Evolutionary conservation across 2,888 invertebrate genomes (phyloP).

Genomic region (Eupithecia subumbrata): DNA sequence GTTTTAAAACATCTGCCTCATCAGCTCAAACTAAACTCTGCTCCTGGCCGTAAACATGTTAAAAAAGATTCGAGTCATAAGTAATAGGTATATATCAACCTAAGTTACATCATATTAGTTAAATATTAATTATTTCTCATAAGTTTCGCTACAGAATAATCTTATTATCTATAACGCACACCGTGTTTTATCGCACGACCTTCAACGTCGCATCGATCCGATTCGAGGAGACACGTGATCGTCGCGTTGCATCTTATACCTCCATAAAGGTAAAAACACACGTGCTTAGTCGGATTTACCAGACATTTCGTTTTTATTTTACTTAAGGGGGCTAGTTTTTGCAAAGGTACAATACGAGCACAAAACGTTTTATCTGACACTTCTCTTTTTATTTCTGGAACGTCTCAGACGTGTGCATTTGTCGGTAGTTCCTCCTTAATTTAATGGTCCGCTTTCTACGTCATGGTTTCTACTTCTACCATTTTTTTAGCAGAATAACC

Average conservation of each 20-base stretch:
- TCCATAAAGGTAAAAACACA: not conserved
- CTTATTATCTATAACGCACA: conserved; percentile 35
- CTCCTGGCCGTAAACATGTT: not conserved
- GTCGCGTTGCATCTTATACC: conserved; percentile 37
- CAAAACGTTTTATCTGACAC: not conserved
- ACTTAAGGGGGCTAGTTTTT: not conserved
- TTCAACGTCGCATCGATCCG: conserved; percentile 43
- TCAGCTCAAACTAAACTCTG: not conserved
- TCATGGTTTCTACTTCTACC: not conserved
- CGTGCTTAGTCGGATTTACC: not conserved
- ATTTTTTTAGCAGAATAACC: not conserved
- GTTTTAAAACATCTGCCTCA: not conserved
- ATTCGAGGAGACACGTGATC: conserved; percentile 34
- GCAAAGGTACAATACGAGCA: not conserved
- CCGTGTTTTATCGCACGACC: conserved; percentile 40
- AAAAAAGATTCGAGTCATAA: not conserved
- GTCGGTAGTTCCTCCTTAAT: not conserved
- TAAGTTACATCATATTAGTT: not conserved
- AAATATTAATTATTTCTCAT: not conserved
- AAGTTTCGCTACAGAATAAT: conserved; percentile 12
- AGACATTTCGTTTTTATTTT: not conserved
- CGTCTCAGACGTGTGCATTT: not conserved
- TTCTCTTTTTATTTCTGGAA: not conserved
- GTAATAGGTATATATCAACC: not conserved
- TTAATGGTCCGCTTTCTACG: not conserved